A percentile compares a stretch with the other conserved stretches of the same genome.
Evolutionary conservation across 1,140 invertebrate species (phyloP).

Genomic region (Zaprionus ghesquierei): DNA sequence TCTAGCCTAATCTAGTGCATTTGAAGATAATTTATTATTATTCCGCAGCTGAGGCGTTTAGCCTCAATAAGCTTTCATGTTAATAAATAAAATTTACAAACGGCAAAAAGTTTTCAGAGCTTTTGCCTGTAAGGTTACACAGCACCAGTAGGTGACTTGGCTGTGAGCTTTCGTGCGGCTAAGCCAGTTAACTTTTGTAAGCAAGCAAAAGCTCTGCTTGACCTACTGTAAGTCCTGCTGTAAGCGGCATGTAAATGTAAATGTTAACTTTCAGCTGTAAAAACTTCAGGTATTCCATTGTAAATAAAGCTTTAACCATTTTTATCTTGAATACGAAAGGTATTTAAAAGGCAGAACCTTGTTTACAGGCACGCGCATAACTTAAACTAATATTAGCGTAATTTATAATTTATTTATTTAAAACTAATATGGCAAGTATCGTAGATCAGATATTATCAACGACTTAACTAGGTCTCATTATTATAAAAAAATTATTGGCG

Average conservation of each 20-base stretch:
- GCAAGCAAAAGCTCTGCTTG: slow-evolving; percentile 6
- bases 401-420: no score
- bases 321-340: no score
- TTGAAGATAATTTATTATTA: slow-evolving; percentile 67
- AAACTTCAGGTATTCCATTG: no score
- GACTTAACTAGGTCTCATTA: no score
- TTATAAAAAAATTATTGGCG: no score
- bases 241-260: neutral
- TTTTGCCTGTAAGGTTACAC: slow-evolving; percentile 16
- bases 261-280: neutral
- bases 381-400: no score
- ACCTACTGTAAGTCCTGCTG: neutral
- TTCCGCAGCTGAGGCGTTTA: slow-evolving; percentile 30
- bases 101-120: neutral
- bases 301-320: no score
- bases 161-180: slow-evolving; percentile 3
- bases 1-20: slow-evolving; percentile 56
- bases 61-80: slow-evolving; percentile 3
- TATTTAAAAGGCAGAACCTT: no score
- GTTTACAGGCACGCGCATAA: no score
- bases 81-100: slow-evolving; percentile 13
- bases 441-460: no score
- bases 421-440: no score
- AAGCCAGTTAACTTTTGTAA: slow-evolving; percentile 11
- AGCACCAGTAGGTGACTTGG: neutral